A percentile compares a stretch with the other conserved stretches of the same genome.
phyloP scores from a whole-genome alignment of 2,113 vertebrate species.

The Cebus imitator region DNA sequence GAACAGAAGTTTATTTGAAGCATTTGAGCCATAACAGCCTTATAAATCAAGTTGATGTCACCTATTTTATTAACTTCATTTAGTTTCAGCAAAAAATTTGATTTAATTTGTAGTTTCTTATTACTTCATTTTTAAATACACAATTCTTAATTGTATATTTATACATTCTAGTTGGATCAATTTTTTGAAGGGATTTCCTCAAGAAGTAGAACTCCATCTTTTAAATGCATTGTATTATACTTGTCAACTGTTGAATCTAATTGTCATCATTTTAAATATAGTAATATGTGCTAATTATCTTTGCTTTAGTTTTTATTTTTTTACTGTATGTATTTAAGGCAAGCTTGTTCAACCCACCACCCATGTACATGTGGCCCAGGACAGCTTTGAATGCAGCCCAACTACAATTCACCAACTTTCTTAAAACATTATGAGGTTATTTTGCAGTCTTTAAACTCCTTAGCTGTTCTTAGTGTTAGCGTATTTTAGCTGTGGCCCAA shows the following conservation, averaged over 20 bases:
- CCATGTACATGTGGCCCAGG: too few relatives aligned
- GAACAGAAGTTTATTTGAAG: constrained; percentile 26
- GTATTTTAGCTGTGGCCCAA: too few relatives aligned
- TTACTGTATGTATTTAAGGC: neutral
- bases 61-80: constrained; percentile 8
- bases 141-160: neutral
- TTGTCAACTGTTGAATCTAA: neutral
- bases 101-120: constrained; percentile 37
- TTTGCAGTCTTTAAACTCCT: too few relatives aligned
- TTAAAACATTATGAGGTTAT: too few relatives aligned
- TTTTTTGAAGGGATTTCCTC: neutral
- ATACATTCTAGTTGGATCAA: neutral
- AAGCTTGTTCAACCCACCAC: too few relatives aligned
- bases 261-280: constrained; percentile 8
- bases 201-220: neutral
- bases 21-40: constrained; percentile 40
- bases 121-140: constrained; percentile 2
- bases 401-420: too few relatives aligned
- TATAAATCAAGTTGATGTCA: constrained; percentile 35
- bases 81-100: neutral
- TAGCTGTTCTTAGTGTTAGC: too few relatives aligned
- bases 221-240: neutral
- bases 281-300: neutral
- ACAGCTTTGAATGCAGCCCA: too few relatives aligned
- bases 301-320: neutral